These are phyloP conservation scores for Pachliopta kotzebuea DNA, from an alignment of 2,888 invertebrate species.

Conservation along the genomic window DNA sequence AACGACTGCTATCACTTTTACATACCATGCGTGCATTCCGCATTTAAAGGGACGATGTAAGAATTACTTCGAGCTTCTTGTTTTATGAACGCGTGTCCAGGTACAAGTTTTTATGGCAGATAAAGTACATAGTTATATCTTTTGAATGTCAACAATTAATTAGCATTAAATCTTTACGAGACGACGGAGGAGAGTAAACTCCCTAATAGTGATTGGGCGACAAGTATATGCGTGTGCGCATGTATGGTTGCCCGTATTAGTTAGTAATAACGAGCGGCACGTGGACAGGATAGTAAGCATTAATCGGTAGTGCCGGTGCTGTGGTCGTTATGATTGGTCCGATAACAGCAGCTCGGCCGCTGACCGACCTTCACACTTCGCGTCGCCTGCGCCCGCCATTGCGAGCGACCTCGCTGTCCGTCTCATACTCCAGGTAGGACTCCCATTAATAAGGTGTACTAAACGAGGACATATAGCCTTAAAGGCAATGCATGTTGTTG, in stretches of 20 bases:
- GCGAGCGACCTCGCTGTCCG: slow-evolving; percentile 49
- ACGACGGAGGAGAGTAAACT: slow-evolving; percentile 28
- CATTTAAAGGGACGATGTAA: not conserved
- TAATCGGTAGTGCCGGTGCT: slow-evolving; percentile 47
- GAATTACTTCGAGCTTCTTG: slow-evolving; percentile 12
- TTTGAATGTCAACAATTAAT: slow-evolving; percentile 43
- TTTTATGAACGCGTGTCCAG: slow-evolving; percentile 26
- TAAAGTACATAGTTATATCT: slow-evolving; percentile 36
- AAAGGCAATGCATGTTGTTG: slow-evolving; percentile 7
- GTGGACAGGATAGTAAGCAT: slow-evolving; percentile 55
- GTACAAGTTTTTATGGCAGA: slow-evolving; percentile 37
- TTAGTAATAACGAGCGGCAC: slow-evolving; percentile 45
- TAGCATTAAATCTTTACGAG: slow-evolving; percentile 27
- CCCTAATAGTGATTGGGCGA: slow-evolving; percentile 21
- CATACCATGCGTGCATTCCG: slow-evolving; percentile 15
- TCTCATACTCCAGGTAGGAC: slow-evolving; percentile 46
- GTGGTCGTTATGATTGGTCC: slow-evolving; percentile 64
- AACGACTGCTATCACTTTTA: slow-evolving; percentile 24
- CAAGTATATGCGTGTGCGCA: slow-evolving; percentile 9
- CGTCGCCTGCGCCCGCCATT: slow-evolving; percentile 47
- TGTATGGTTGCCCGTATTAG: slow-evolving; percentile 34
- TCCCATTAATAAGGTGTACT: slow-evolving; percentile 34
- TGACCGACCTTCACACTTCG: slow-evolving; percentile 77
- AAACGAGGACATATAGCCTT: slow-evolving; percentile 21
- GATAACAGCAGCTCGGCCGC: slow-evolving; percentile 72